Percentiles rank a stretch among this genome's conserved stretches.
Evolutionary conservation across 2,797 vertebrate genomes (phyloP).

Genomic region (Ambastaia sidthimunki): DNA sequence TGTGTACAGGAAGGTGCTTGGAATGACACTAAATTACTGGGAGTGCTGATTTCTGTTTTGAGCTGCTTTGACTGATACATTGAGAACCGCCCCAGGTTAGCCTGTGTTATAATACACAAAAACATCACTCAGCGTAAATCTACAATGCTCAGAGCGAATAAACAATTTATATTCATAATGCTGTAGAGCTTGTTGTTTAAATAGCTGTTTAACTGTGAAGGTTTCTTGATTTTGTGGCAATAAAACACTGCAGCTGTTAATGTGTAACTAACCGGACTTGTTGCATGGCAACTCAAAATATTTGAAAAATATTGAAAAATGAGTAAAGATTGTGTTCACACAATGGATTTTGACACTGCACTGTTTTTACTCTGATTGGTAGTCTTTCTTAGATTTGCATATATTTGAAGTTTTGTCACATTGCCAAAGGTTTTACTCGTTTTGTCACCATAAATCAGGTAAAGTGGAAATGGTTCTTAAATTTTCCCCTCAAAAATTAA

Average conservation of each 20-base stretch:
- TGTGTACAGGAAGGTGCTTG: not conserved
- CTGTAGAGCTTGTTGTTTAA: constrained; percentile 28
- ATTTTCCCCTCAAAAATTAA: not conserved
- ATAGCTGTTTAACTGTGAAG: constrained; percentile 13
- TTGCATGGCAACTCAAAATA: constrained; percentile 13
- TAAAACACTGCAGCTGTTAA: constrained; percentile 24
- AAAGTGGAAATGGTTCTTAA: not conserved
- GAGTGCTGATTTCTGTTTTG: not conserved
- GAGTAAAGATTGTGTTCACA: not conserved
- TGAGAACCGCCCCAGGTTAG: constrained; percentile 62
- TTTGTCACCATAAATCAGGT: not conserved
- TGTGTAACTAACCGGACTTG: not conserved
- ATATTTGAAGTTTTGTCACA: not conserved
- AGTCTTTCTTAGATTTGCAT: constrained; percentile 1
- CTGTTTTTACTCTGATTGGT: not conserved
- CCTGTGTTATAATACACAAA: constrained; percentile 54
- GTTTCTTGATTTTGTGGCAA: not conserved
- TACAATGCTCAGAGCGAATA: constrained; percentile 56
- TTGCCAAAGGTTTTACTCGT: not conserved
- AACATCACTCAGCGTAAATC: constrained; percentile 61
- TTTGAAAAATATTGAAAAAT: not conserved
- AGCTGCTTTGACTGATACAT: constrained; percentile 35
- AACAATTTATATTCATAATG: constrained; percentile 65
- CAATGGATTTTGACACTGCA: too few species aligned
- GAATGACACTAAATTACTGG: constrained; percentile 27